A percentile compares a stretch with the other conserved stretches of the same genome.
phyloP scores from a whole-genome alignment of 2,888 invertebrate genomes.

The Drosophila histrio region DNA sequence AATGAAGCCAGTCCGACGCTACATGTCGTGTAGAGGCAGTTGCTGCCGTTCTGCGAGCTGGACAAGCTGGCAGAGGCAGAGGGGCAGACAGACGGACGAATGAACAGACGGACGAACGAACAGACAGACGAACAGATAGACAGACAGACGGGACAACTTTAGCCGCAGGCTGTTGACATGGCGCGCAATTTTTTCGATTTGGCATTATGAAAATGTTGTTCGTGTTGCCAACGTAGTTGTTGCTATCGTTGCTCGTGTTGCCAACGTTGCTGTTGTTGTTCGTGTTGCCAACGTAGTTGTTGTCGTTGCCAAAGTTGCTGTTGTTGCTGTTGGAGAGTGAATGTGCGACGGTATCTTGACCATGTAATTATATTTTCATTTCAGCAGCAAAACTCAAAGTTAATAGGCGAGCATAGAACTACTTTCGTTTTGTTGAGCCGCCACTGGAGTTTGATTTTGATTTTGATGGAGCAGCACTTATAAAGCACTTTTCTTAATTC shows the following conservation, averaged over 20 bases:
- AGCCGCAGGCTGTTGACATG: constrained; percentile 55
- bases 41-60: constrained; percentile 20
- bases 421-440: constrained; percentile 70
- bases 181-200: constrained; percentile 45
- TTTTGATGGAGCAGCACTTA: constrained; percentile 71
- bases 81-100: background rate
- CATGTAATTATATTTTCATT: constrained; percentile 71
- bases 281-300: too few species aligned
- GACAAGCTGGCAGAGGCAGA: constrained; percentile 17
- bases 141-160: constrained; percentile 9
- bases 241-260: too few species aligned
- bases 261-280: constrained; percentile 16
- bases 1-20: constrained; percentile 46
- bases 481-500: constrained; percentile 64
- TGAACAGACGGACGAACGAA: constrained; percentile 1
- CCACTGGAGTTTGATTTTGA: constrained; percentile 62
- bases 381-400: constrained; percentile 50
- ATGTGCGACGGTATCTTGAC: constrained; percentile 42
- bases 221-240: constrained; percentile 9
- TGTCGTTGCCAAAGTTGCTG: constrained; percentile 20
- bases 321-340: constrained; percentile 36
- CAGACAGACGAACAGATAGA: background rate
- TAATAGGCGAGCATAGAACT: constrained; percentile 68
- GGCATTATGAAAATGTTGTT: constrained; percentile 54
- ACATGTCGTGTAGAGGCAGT: constrained; percentile 21